A percentile compares a stretch with the other conserved stretches of the same genome.
Evolutionary conservation across 2,113 vertebrate species (phyloP).

Genomic region (Podarcis muralis): DNA sequence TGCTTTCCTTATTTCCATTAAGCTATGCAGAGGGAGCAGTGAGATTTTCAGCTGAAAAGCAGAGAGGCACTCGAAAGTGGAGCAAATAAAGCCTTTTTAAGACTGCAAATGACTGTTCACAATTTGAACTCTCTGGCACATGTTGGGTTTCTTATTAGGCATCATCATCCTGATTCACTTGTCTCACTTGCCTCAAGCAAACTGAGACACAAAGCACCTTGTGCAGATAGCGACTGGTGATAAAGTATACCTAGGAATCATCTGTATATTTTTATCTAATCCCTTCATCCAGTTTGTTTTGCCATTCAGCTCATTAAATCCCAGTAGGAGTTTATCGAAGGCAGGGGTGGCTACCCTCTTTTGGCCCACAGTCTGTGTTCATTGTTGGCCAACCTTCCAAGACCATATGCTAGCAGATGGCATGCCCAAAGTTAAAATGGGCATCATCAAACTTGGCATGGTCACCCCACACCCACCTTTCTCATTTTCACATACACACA

Average conservation of each 20-base stretch:
- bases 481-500: too few relatives aligned
- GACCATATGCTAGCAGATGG: too few relatives aligned
- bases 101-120: not conserved
- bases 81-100: not conserved
- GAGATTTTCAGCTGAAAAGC: not conserved
- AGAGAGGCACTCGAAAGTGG: not conserved
- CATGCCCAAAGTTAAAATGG: too few relatives aligned
- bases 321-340: not conserved
- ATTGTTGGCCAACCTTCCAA: too few relatives aligned
- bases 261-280: not conserved
- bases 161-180: not conserved
- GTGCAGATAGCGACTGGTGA: not conserved
- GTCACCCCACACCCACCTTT: too few relatives aligned
- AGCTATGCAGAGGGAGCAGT: not conserved
- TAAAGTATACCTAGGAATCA: not conserved
- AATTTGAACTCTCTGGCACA: not conserved
- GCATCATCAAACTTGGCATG: too few relatives aligned
- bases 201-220: not conserved
- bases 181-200: not conserved
- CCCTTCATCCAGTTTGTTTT: not conserved
- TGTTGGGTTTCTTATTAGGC: not conserved
- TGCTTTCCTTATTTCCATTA: slow-evolving; percentile 1
- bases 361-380: too few relatives aligned
- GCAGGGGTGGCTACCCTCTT: too few relatives aligned
- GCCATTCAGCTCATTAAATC: not conserved